phyloP scores from a whole-genome alignment of 2,888 invertebrate species.

The Lobophora halterata region DNA sequence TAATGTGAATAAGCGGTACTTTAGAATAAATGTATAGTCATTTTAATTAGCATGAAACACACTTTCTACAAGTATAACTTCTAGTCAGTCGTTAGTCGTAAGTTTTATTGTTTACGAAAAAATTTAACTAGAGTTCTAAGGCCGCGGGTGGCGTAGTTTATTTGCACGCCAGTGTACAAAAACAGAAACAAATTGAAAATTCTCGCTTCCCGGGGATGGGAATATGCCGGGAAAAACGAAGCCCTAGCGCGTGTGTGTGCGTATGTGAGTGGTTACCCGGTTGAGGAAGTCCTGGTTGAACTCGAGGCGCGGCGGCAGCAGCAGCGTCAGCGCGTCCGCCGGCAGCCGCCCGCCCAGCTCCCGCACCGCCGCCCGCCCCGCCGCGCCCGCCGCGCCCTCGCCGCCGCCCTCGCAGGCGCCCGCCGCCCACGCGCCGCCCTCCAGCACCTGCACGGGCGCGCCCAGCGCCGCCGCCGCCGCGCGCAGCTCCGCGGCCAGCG shows the following conservation, averaged over 20 bases:
- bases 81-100: too few species aligned
- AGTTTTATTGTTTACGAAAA: too few species aligned
- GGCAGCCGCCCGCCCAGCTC: constrained; percentile 63
- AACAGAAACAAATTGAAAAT: too few species aligned
- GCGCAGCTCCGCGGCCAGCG: constrained; percentile 5
- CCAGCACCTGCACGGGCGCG: constrained; percentile 20
- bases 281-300: constrained; percentile 93
- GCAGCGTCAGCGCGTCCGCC: constrained; percentile 86
- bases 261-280: constrained; percentile 77
- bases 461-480: constrained; percentile 11
- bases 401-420: constrained; percentile 15
- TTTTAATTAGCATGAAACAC: too few species aligned
- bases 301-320: constrained; percentile 84
- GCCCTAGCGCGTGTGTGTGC: not conserved
- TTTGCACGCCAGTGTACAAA: too few species aligned
- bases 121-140: too few species aligned
- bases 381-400: constrained; percentile 7
- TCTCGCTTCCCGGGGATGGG: too few species aligned
- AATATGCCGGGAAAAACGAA: not conserved
- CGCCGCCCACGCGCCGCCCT: constrained; percentile 19
- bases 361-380: constrained; percentile 75
- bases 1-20: too few species aligned
- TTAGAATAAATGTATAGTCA: too few species aligned
- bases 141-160: too few species aligned
- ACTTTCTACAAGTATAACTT: too few species aligned